Conservation (phyloP, 2,113 vertebrate species). For the Paracyprichromis sp. region DNA sequence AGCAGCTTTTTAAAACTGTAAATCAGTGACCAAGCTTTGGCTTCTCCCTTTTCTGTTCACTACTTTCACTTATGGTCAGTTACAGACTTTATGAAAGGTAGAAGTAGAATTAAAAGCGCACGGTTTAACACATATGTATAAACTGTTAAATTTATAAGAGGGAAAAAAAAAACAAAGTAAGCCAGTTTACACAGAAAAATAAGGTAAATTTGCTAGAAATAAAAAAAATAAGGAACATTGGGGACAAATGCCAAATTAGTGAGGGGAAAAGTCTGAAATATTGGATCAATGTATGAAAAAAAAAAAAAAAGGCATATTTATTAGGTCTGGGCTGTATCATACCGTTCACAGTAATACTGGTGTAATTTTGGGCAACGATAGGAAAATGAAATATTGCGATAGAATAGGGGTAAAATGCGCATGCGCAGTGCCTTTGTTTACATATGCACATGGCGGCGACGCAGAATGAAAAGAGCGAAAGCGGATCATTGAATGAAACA, state of each 20-base stretch:
- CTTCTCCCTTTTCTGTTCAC: neutral
- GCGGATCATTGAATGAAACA: fast-evolving
- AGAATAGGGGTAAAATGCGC: no score
- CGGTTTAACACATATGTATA: fast-evolving
- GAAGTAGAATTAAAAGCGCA: neutral
- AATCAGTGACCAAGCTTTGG: neutral
- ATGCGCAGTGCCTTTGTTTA: no score
- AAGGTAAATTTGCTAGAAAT: neutral
- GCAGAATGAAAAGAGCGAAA: no score
- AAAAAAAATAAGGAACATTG: neutral
- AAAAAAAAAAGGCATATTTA: neutral
- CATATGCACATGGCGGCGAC: no score
- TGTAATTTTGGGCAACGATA: no score
- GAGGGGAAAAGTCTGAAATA: neutral
- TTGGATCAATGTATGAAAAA: neutral
- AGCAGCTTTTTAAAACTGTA: neutral
- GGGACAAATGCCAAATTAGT: neutral
- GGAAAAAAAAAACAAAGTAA: neutral
- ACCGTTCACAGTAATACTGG: no score
- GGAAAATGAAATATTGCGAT: no score
- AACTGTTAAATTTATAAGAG: neutral
- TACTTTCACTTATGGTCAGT: neutral
- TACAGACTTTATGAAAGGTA: neutral
- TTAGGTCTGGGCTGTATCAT: no score
- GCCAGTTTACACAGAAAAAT: neutral